phyloP scores from a whole-genome alignment of 2,797 vertebrate genomes.

The Molothrus aeneus region DNA sequence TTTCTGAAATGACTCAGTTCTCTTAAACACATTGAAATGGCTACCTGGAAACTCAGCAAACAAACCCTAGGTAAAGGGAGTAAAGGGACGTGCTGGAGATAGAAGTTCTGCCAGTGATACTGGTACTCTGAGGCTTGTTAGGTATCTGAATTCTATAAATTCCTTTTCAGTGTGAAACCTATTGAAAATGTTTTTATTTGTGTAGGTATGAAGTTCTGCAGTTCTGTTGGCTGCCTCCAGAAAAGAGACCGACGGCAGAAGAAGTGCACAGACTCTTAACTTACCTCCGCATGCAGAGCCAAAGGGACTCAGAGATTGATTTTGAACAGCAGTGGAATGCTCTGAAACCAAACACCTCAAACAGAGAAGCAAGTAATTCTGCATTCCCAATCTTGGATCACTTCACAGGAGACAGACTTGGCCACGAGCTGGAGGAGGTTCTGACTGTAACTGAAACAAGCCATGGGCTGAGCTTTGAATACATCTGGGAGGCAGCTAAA shows the following conservation, averaged over 20 bases:
- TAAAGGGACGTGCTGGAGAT: neutral
- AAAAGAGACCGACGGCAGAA: slow-evolving; percentile 92
- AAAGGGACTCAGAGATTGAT: slow-evolving; percentile 90
- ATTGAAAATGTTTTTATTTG: neutral
- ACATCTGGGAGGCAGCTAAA: slow-evolving; percentile 96
- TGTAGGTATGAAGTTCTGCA: slow-evolving; percentile 94
- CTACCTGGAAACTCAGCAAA: neutral
- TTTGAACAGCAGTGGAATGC: slow-evolving; percentile 97
- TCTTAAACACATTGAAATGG: neutral
- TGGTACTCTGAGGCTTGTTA: neutral
- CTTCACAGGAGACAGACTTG: slow-evolving; percentile 86
- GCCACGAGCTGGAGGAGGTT: slow-evolving; percentile 94
- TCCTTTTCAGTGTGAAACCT: neutral
- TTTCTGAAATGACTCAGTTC: neutral
- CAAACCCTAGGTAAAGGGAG: neutral
- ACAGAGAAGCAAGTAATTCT: slow-evolving; percentile 85
- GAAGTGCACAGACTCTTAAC: slow-evolving; percentile 93
- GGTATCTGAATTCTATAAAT: neutral
- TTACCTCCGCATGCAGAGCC: slow-evolving; percentile 96
- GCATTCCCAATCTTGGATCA: slow-evolving; percentile 95
- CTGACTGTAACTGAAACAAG: slow-evolving; percentile 98
- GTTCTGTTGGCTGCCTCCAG: slow-evolving; percentile 94
- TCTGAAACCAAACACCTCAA: slow-evolving; percentile 87
- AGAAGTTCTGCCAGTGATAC: neutral
- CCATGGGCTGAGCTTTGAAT: slow-evolving; percentile 96